Conservation (phyloP, 2,113 vertebrate species). For the Entelurus aequoreus region DNA sequence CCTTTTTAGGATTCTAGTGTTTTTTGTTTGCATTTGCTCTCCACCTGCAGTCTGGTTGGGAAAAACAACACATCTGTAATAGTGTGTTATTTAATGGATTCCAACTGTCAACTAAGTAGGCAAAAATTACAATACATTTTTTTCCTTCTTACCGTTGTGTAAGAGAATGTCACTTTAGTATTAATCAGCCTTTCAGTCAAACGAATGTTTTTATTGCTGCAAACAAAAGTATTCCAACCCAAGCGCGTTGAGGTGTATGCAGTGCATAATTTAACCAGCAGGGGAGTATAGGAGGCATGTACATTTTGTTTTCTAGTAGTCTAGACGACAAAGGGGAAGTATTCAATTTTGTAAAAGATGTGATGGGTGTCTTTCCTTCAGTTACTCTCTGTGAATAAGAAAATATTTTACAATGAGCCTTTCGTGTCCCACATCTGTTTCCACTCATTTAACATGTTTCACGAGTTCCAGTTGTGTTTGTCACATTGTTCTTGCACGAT, state of each 20-base stretch:
- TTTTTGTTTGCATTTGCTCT: conserved; percentile 14
- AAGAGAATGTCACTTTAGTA: conserved; percentile 67
- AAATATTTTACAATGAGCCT: conserved; percentile 14
- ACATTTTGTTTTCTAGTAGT: conserved; percentile 21
- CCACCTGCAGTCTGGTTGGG: conserved; percentile 15
- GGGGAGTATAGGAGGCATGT: conserved; percentile 8
- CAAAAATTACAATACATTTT: conserved; percentile 24
- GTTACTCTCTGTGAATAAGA: neutral
- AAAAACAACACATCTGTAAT: conserved; percentile 30
- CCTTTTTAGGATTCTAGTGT: conserved; percentile 24
- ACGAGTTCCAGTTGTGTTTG: too few relatives aligned
- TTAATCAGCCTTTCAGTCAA: conserved; percentile 55
- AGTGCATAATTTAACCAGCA: conserved; percentile 28
- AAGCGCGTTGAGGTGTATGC: conserved; percentile 32
- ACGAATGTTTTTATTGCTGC: conserved; percentile 66
- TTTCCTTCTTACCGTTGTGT: conserved; percentile 50
- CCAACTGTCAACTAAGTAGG: conserved; percentile 59
- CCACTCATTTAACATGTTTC: neutral
- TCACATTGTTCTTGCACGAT: too few relatives aligned
- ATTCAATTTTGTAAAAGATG: conserved; percentile 22
- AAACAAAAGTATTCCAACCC: conserved; percentile 49
- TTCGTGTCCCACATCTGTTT: neutral
- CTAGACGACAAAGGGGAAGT: conserved; percentile 11
- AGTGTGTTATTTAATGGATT: conserved; percentile 43
- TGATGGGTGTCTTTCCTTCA: neutral